Base-by-base conservation (phyloP, 2,113 vertebrate species). In the Noctilio leporinus region DNA sequence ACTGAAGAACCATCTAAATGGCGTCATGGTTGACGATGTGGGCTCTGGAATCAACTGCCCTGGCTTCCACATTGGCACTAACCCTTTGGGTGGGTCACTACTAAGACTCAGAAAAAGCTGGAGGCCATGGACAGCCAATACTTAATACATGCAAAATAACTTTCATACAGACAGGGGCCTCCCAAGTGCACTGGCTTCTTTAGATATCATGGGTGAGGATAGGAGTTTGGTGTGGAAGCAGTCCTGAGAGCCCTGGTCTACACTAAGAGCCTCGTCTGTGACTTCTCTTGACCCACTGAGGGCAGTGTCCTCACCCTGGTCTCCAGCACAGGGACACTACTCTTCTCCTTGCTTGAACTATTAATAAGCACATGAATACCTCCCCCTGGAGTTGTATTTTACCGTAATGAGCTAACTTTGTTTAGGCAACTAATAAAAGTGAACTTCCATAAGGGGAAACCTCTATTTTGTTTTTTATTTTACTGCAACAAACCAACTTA, bases 231-330 rank as follows among this genome's bases (percentile, higher is more conserved):
- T 7, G 6, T 14, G 11, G 14, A 10, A 10, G 20, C 0, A 4
- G 28, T 12, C 33, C 8, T 55, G 47, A 19, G 55, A 28, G 11
- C 35, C 43, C 30, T 22, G 14, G 30, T 51, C 35, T 24, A 38
- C 49, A n/a, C 10, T 0, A 38, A 57, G 0, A 75, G 57, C 17
- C 4, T 30, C 16, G 6, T 2, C 10, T 4, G 40, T 1, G 22
- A 10, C 26, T 40, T 91, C 78, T 51, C 14, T 33, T 28, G 43
- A 3, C 4, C 15, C 2, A 0, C 5, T 30, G 17, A 10, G 38
- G 33, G 10, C 0, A 28, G 4, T 10, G 8, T 1, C 11, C 9
- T 22, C 16, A 19, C n/a, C 17, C 22, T 12, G 1, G 4, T 78
- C 53, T 64, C 83, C 35, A 15, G 26, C 57, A 30, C 15, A 83